Base-by-base conservation (phyloP, 2,888 invertebrate species). In the Leucophenga maculata region DNA sequence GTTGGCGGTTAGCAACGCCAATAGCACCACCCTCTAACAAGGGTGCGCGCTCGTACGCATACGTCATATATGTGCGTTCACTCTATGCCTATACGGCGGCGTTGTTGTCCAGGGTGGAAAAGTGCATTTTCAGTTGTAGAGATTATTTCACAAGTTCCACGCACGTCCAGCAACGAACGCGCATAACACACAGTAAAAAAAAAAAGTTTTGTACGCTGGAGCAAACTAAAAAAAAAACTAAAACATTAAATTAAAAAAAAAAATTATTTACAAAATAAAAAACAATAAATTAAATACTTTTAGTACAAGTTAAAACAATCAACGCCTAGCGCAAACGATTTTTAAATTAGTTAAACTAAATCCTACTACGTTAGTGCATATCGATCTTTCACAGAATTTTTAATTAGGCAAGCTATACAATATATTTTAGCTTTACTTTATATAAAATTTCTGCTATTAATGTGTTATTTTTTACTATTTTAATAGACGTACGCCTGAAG, bases 401-500 rank as follows among this genome's bases (percentile, higher is more conserved):
- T 62, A 16, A 31, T 39, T 39, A 52, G 20, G 55, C 55, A 60
- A n/a, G 59, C 16, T 39, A 39, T 39, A 39, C 39, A 26, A 26
- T 39, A 39, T 39, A 26, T 6, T 18, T 1, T 55, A 11, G 14
- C 11, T 55, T 55, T 55, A 26, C 26, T 44, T 62, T 44, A 50
- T 13, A 26, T 26, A 26, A 26, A 4, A 57, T 57, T 57, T 16
- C 2, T 57, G 11, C 4, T 26, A 18, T 68, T 11, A 50, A 44
- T 46, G 14, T n/a, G 16, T 50, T 48, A 44, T 39, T 39, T 3
- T 39, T 39, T 32, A 3, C 32, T 32, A 6, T 32, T 86, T 89
- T 89, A 91, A 84, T 89, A 97, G 97, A 89, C 95, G 94, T 88
- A 92, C 93, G 66, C 92, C 92, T 82, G 95, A 95, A 84, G 96